Evolutionary conservation across 2,113 vertebrate genomes (phyloP), one percentile per base, ranked within the genome.

Genomic region (Grammomys dolichurus): DNA sequence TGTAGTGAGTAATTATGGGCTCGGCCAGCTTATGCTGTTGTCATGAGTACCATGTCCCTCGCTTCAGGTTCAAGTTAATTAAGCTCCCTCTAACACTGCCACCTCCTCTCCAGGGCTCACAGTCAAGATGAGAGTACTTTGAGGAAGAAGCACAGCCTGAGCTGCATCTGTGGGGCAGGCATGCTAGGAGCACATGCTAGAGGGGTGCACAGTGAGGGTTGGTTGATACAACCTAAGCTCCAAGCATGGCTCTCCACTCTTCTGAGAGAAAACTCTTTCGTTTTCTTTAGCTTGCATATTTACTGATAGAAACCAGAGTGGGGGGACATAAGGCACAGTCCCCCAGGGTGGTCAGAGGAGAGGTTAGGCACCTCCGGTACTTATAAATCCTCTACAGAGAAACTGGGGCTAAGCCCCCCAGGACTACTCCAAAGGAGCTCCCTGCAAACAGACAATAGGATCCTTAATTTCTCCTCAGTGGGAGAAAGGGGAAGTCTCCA

Each of bases 381-480:
- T 33, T 33, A 7, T 33, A 67, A 72, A 43, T 78, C 72, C 43
- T 93, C 85, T 72, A 43, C 54, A 63, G 54, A 87, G 72, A 81
- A 93, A 82, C 69, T 19, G 6, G 76, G 76, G 33, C 67, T 31
- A 48, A 14, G 89, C 10, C 90, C 87, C 87, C 87, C 58, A 70
- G 5, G 54, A 75, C 87, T 19, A 51, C 81, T 70, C 91, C 89
- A 93, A 92, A 82, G 80, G 46, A 87, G 36, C 33, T 91, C 87
- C 78, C 87, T 78, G n/a, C 0, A 20, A 84, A 93, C 40, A 76
- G 75, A 97, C 22, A 33, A 89, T 13, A 0, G 78, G 96, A 56
- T 93, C 65, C 70, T 93, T 60, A 40, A 92, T 89, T 86, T 94
- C 84, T 96, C 90, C 90, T 90, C 90, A 51, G 92, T 43, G 17